Evolutionary conservation across 2,113 vertebrate species (phyloP).

Genomic region (Pangasianodon hypophthalmus): DNA sequence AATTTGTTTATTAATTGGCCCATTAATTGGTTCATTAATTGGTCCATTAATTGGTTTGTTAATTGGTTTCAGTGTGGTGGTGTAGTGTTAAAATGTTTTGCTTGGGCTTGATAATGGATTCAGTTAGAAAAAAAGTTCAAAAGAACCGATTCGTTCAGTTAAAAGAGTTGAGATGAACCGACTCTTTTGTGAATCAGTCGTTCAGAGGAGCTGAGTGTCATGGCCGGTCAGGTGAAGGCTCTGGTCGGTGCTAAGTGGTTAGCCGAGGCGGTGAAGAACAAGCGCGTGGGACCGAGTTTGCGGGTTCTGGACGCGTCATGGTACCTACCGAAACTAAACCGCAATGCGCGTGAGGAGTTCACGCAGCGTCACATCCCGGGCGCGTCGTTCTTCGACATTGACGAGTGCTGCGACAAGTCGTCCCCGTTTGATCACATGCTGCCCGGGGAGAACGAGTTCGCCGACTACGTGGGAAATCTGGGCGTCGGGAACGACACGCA

Average conservation of each 20-base stretch:
- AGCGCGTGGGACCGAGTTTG: conserved; percentile 73
- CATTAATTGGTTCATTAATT: too few relatives aligned
- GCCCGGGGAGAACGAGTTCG: conserved; percentile 77
- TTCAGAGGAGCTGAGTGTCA: conserved; percentile 48
- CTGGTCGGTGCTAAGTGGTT: conserved; percentile 88
- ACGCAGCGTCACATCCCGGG: conserved; percentile 83
- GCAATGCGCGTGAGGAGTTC: conserved; percentile 79
- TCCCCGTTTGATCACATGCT: conserved; percentile 88
- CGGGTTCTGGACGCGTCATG: conserved; percentile 87
- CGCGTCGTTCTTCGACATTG: conserved; percentile 86
- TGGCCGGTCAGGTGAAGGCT: conserved; percentile 79
- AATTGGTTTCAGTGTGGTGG: too few relatives aligned
- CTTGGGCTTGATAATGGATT: neutral
- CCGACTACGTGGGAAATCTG: conserved; percentile 78
- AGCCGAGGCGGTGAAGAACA: conserved; percentile 76
- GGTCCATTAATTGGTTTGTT: too few relatives aligned
- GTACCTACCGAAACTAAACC: conserved; percentile 84
- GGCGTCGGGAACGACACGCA: conserved; percentile 85
- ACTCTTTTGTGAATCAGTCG: neutral
- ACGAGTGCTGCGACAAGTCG: conserved; percentile 82
- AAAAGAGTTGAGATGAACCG: neutral
- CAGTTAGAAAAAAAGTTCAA: too few relatives aligned
- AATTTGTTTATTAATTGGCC: too few relatives aligned
- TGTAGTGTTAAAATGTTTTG: neutral
- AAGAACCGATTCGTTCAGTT: neutral